These are phyloP conservation scores for Prionailurus viverrinus DNA, from an alignment of 2,113 vertebrate genomes.

Conservation along the genomic window DNA sequence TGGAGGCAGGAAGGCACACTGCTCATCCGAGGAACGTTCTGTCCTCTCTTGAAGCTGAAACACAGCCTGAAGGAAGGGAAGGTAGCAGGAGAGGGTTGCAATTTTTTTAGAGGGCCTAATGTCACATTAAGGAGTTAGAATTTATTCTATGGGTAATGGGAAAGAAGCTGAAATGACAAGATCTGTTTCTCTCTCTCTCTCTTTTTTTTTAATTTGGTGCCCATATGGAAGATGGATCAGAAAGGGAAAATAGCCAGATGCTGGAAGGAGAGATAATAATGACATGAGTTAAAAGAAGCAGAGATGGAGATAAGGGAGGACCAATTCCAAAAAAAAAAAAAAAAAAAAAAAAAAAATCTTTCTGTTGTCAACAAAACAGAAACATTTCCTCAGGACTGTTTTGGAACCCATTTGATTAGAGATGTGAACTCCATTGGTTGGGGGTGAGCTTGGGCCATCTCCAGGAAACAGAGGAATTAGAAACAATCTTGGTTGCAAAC, in stretches of 20 bases:
- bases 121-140: not conserved
- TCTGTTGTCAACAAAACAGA: not conserved
- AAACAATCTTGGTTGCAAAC: not conserved
- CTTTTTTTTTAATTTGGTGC: not conserved
- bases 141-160: not conserved
- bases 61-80: not conserved
- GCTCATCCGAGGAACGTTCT: not conserved
- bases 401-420: not conserved
- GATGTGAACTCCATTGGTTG: not conserved
- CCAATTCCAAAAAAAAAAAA: not conserved
- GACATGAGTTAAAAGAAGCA: not conserved
- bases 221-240: not conserved
- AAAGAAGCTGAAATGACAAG: constrained; percentile 4
- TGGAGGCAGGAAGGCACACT: not conserved
- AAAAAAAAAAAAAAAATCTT: not conserved
- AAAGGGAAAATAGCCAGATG: not conserved
- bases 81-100: not conserved
- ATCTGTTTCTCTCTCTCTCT: not conserved
- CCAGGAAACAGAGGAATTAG: constrained; percentile 5
- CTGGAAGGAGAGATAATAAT: not conserved
- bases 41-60: constrained; percentile 35
- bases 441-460: not conserved
- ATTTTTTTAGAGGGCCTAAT: not conserved
- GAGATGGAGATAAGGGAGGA: not conserved
- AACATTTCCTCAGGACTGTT: constrained; percentile 15